These are phyloP conservation scores for Seriola rivoliana DNA, from an alignment of 2,113 vertebrate species.

Conservation along the genomic window DNA sequence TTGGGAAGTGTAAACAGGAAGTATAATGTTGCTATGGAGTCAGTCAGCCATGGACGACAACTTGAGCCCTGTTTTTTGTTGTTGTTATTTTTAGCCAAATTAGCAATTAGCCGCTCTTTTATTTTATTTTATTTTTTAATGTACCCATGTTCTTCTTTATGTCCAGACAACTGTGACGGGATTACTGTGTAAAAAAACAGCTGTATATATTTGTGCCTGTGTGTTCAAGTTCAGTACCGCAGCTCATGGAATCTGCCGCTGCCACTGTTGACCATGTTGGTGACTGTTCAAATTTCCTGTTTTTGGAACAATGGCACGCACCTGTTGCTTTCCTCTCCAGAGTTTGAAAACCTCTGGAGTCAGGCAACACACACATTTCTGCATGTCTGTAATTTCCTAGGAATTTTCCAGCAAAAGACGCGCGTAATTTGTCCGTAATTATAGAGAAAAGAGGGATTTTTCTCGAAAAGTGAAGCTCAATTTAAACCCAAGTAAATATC, in stretches of 20 bases:
- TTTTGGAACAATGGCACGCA: no score
- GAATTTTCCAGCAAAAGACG: neutral
- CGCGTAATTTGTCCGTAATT: neutral
- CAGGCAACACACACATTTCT: neutral
- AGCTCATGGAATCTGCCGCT: no score
- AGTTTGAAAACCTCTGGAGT: neutral
- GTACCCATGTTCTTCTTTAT: neutral
- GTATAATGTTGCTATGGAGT: neutral
- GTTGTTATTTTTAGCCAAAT: neutral
- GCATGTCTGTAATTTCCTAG: conserved; percentile 2
- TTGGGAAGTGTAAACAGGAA: conserved; percentile 23
- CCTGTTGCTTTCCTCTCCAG: neutral
- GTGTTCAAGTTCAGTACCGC: no score
- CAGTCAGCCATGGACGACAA: neutral
- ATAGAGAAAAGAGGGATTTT: neutral
- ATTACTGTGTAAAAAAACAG: neutral
- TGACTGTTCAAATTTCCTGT: no score
- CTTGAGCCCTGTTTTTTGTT: neutral
- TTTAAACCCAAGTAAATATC: neutral
- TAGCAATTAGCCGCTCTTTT: neutral
- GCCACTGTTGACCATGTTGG: no score
- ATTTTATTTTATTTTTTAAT: no score
- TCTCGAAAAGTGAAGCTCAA: neutral
- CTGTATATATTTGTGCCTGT: no score
- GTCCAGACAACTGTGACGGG: neutral